phyloP scores from a whole-genome alignment of 2,113 vertebrate genomes.

The Oncorhynchus tshawytscha region DNA sequence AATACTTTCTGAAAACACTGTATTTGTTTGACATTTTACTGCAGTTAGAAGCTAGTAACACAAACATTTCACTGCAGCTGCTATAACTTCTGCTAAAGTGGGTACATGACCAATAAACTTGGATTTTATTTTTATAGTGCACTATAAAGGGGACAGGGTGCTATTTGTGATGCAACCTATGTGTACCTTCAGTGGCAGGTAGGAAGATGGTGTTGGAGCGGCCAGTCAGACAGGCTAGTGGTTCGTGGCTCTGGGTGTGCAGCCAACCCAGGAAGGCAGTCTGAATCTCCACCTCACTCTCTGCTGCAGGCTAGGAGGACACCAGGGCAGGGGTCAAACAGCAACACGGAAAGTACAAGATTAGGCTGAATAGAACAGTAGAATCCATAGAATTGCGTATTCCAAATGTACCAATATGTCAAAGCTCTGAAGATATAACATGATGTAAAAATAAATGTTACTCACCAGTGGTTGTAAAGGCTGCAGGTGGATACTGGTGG shows the following conservation, averaged over 20 bases:
- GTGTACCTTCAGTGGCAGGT: conserved; percentile 74
- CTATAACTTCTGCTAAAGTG: too few relatives aligned
- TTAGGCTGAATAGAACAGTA: neutral
- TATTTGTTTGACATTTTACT: too few relatives aligned
- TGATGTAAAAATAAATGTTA: neutral
- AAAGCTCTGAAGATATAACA: neutral
- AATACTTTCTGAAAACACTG: too few relatives aligned
- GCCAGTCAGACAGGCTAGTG: conserved; percentile 78
- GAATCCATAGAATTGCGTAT: neutral
- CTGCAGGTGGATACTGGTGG: conserved; percentile 77
- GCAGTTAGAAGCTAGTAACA: too few relatives aligned
- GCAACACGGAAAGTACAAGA: neutral
- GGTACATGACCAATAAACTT: too few relatives aligned
- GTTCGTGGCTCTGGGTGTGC: conserved; percentile 74
- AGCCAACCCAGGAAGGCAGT: conserved; percentile 84
- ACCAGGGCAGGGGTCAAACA: conserved; percentile 28
- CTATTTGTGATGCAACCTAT: neutral
- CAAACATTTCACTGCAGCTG: too few relatives aligned
- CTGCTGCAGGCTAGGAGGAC: conserved; percentile 66
- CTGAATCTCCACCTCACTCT: conserved; percentile 77
- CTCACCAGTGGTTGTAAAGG: conserved; percentile 81
- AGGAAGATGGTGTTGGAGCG: conserved; percentile 74
- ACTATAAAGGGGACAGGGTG: conserved; percentile 16
- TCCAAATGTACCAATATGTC: neutral
- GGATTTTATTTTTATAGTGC: conserved; percentile 4